A percentile compares a stretch with the other conserved stretches of the same genome.
phyloP scores from a whole-genome alignment of 2,797 vertebrate species.

The Pantherophis vulpinus region DNA sequence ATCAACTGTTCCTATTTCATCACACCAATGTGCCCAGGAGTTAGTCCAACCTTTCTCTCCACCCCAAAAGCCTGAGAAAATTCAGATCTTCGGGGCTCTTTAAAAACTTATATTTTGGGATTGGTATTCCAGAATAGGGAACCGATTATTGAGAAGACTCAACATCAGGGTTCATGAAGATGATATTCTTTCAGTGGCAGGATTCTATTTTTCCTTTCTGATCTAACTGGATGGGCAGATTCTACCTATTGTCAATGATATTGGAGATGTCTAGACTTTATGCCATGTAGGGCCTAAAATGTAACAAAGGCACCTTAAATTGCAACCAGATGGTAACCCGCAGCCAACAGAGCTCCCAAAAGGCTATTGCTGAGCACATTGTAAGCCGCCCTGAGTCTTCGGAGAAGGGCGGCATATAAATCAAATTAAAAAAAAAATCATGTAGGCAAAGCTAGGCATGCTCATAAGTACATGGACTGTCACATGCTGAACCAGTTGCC shows the following conservation, averaged over 20 bases:
- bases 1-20: not conserved
- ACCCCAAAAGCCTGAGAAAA: not conserved
- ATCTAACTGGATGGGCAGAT: not conserved
- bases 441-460: not conserved
- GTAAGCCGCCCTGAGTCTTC: too few relatives aligned
- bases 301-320: not conserved
- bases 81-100: not conserved
- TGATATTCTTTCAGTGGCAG: not conserved
- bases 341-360: not conserved
- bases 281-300: not conserved
- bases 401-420: too few relatives aligned
- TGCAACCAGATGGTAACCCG: not conserved
- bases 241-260: not conserved
- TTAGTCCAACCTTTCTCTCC: not conserved
- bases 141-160: not conserved
- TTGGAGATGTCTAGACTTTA: not conserved
- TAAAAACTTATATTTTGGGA: not conserved
- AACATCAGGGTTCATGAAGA: not conserved
- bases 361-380: too few relatives aligned
- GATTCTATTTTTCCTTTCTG: not conserved
- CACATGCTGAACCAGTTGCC: not conserved
- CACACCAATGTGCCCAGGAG: not conserved
- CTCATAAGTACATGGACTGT: not conserved
- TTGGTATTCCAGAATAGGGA: not conserved
- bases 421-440: too few relatives aligned